phyloP scores from a whole-genome alignment of 2,797 vertebrate genomes.

The Neosilurus hyrtlii region DNA sequence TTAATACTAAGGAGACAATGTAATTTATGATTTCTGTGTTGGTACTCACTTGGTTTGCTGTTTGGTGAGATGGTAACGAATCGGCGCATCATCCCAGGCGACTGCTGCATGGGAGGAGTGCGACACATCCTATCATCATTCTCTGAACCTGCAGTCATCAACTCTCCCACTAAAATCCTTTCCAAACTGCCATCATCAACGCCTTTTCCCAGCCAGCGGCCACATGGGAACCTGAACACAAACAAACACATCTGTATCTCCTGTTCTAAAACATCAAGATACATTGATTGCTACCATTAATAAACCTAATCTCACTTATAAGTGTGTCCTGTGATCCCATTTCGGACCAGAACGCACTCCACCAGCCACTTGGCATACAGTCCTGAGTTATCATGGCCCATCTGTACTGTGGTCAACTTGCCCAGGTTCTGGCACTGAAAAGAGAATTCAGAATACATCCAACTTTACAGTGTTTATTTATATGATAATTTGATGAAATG shows the following conservation, averaged over 20 bases:
- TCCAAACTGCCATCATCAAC: slow-evolving; percentile 97
- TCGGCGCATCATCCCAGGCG: slow-evolving; percentile 96
- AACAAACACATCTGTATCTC: not conserved
- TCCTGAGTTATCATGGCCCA: slow-evolving; percentile 97
- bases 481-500: not conserved
- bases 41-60: slow-evolving; percentile 88
- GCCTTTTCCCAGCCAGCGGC: slow-evolving; percentile 95
- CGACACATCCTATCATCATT: slow-evolving; percentile 90
- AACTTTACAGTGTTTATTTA: not conserved
- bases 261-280: not conserved
- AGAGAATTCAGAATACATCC: not conserved
- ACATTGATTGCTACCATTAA: not conserved
- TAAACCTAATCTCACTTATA: slow-evolving; percentile 80
- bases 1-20: not conserved
- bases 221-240: slow-evolving; percentile 87
- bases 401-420: slow-evolving; percentile 96
- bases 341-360: slow-evolving; percentile 93
- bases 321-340: slow-evolving; percentile 96
- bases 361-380: slow-evolving; percentile 98
- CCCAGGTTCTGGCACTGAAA: slow-evolving; percentile 95
- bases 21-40: not conserved
- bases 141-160: slow-evolving; percentile 85
- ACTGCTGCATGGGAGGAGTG: slow-evolving; percentile 95
- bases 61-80: slow-evolving; percentile 96
- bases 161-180: slow-evolving; percentile 92